Evolutionary conservation across 2,113 vertebrate genomes (phyloP).

Genomic region (Chamaetylas fuelleborni): DNA sequence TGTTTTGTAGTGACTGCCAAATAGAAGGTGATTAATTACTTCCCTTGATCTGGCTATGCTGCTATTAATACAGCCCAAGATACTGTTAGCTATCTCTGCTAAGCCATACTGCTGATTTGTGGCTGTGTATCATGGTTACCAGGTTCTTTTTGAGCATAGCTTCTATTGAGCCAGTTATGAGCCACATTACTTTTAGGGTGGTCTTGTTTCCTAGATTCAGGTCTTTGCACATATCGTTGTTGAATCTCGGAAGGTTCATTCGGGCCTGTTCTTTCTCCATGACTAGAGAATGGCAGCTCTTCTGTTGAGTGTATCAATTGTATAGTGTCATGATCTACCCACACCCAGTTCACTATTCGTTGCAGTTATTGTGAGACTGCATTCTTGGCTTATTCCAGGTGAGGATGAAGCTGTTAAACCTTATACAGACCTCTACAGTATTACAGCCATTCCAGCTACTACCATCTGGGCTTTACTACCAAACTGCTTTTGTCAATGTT

Average conservation of each 20-base stretch:
- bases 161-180: neutral
- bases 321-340: neutral
- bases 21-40: neutral
- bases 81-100: neutral
- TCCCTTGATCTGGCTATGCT: neutral
- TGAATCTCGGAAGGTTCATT: neutral
- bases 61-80: neutral
- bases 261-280: neutral
- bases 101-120: neutral
- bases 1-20: neutral
- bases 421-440: neutral
- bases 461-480: neutral
- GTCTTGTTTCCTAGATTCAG: neutral
- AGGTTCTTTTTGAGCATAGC: neutral
- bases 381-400: neutral
- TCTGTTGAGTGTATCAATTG: neutral
- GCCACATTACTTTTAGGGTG: rapidly evolving
- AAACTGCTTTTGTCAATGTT: neutral
- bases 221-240: neutral
- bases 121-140: neutral
- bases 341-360: rapidly evolving
- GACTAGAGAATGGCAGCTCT: neutral
- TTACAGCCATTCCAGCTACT: neutral
- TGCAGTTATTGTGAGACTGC: neutral
- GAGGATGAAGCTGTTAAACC: neutral